Evolutionary conservation across 2,888 invertebrate species (phyloP), one percentile per base, ranked within the genome.

Genomic region (Cerastis leucographa): DNA sequence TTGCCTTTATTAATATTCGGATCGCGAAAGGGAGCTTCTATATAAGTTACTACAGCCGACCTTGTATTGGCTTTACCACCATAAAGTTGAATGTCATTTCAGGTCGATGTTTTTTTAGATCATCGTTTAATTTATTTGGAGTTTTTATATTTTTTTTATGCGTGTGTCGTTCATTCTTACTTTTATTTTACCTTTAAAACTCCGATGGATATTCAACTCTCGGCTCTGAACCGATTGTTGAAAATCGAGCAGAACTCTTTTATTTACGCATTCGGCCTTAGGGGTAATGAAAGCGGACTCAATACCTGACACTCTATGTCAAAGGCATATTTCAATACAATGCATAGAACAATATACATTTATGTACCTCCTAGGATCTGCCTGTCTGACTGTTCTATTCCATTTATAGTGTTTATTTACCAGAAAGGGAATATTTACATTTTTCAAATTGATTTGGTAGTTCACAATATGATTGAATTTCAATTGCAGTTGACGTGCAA

Each of bases 1-100:
- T 19, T 22, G 19, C 12, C n/a, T 14, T 71, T 17, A 35, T 73
- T 71, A 19, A 44, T 71, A 73, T 73, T 73, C 71, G 19, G 19
- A 71, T 22, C 54, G 42, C 42, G 17, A n/a, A 29, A 19, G 19
- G 8, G 72, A 54, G 54, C 51, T 35, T 44, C 29, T 19, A 19
- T 44, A n/a, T n/a, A 44, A 9, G n/a, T 42, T 40, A 40, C 6
- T 6, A 25, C 0, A 14, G 56, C 14, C 7, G 56, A 6, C 14
- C 14, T 25, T 14, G 14, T 17, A 56, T 25, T 56, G 14, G 7
- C 14, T 56, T 25, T 25, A 56, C 25, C n/a, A 54, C 54, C 54
- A n/a, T 54, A 12, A 1, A 0, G 54, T n/a, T n/a, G 5, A 2
- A 12, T 54, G 54, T n/a, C 11, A 11, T 11, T 3, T 54, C 51